A percentile compares a stretch with the other conserved stretches of the same genome.
These are phyloP conservation scores for Rynchops niger DNA, from an alignment of 2,113 vertebrate species.

Conservation along the genomic window DNA sequence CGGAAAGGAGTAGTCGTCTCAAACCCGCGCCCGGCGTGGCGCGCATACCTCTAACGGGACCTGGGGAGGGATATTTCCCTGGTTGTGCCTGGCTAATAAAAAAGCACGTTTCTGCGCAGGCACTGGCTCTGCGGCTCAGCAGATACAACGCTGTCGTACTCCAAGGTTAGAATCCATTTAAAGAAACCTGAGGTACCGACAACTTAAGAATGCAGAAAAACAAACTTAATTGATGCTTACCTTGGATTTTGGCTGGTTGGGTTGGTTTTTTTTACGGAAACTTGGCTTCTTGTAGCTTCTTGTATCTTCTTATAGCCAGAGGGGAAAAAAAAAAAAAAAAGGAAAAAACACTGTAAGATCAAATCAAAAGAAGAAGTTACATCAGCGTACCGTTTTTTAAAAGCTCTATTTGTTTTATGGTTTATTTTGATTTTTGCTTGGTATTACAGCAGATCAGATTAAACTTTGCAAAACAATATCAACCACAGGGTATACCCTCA, in stretches of 20 bases:
- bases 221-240: neutral
- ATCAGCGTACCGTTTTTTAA: neutral
- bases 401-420: neutral
- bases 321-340: neutral
- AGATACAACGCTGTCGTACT: accelerated
- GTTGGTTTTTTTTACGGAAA: neutral
- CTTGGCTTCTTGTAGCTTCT: neutral
- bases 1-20: neutral
- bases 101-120: neutral
- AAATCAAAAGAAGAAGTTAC: neutral
- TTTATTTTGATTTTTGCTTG: neutral
- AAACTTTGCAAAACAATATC: neutral
- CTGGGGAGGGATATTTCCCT: neutral
- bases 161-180: neutral
- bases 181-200: neutral
- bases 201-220: neutral
- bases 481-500: neutral
- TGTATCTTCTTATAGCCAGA: neutral
- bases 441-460: neutral
- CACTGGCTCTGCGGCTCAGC: neutral
- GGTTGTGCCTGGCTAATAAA: neutral
- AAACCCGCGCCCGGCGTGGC: accelerated
- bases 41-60: neutral
- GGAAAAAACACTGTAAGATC: neutral
- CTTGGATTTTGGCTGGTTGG: neutral